A percentile compares a stretch with the other conserved stretches of the same genome.
These are phyloP conservation scores for Melitaea athalia DNA, from an alignment of 2,888 invertebrate species.

Conservation along the genomic window DNA sequence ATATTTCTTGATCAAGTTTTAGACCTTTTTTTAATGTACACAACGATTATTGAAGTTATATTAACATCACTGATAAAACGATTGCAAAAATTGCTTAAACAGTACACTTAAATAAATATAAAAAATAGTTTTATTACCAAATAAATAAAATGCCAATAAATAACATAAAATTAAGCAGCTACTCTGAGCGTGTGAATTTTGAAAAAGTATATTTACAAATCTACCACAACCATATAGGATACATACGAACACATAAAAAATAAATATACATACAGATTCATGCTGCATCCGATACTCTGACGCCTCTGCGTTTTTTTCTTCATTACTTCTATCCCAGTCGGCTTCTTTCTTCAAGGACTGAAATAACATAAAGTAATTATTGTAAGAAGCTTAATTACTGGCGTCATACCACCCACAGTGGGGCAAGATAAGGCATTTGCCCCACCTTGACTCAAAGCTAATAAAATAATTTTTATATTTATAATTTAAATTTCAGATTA, in stretches of 20 bases:
- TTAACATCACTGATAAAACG: background rate
- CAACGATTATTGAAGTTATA: background rate
- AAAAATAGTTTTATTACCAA: background rate
- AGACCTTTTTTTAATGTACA: too few species aligned
- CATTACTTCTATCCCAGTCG: constrained; percentile 90
- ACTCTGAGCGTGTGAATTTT: constrained; percentile 13
- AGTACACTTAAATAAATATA: background rate
- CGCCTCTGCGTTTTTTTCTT: constrained; percentile 90
- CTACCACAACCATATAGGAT: constrained; percentile 41
- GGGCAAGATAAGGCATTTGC: too few species aligned
- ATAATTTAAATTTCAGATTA: too few species aligned
- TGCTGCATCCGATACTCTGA: constrained; percentile 91
- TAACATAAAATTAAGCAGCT: constrained; percentile 7
- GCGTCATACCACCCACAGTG: too few species aligned
- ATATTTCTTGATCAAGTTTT: too few species aligned
- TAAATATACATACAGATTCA: constrained; percentile 87
- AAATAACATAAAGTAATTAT: constrained; percentile 52
- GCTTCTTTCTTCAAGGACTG: constrained; percentile 95
- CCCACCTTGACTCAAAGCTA: too few species aligned
- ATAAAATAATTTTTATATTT: too few species aligned
- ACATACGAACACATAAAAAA: background rate
- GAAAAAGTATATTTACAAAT: constrained; percentile 34
- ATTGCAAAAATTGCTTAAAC: background rate
- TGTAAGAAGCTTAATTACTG: constrained; percentile 12
- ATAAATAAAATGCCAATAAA: background rate